Percentiles rank a stretch among this genome's conserved stretches.
Evolutionary conservation across 1,140 invertebrate species (phyloP).

Genomic region (Tyrophagus putrescentiae): DNA sequence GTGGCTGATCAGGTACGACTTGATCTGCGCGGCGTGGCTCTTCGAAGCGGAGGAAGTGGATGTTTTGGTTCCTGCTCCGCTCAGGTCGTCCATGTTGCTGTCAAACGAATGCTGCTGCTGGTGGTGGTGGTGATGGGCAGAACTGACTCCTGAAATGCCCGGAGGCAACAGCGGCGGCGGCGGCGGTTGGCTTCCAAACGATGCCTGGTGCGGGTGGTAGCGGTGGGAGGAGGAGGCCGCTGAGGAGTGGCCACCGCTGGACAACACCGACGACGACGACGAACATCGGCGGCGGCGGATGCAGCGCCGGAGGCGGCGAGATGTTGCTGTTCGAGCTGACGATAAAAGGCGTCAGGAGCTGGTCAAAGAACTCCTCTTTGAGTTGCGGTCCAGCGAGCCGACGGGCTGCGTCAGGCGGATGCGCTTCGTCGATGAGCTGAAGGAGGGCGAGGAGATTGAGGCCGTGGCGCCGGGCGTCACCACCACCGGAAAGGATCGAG

Average conservation of each 20-base stretch:
- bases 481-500: not conserved
- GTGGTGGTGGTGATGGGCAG: not conserved
- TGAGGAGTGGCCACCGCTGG: too few species aligned
- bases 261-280: too few species aligned
- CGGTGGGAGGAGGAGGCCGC: too few species aligned
- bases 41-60: not conserved
- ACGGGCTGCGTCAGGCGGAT: conserved; percentile 11
- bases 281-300: too few species aligned
- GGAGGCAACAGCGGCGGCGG: not conserved
- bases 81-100: not conserved
- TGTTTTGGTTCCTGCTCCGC: not conserved
- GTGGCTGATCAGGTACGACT: conserved; percentile 36
- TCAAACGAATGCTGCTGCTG: not conserved
- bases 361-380: conserved; percentile 16
- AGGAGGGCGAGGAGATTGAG: not conserved
- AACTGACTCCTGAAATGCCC: too few species aligned
- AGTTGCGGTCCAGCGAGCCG: conserved; percentile 4
- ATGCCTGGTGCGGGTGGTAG: not conserved
- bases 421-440: not conserved
- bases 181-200: not conserved
- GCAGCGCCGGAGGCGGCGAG: not conserved
- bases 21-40: not conserved
- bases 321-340: not conserved
- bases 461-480: not conserved
- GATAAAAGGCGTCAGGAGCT: conserved; percentile 15